Conservation (phyloP, 2,888 invertebrate species). For the Netelia melanura region DNA sequence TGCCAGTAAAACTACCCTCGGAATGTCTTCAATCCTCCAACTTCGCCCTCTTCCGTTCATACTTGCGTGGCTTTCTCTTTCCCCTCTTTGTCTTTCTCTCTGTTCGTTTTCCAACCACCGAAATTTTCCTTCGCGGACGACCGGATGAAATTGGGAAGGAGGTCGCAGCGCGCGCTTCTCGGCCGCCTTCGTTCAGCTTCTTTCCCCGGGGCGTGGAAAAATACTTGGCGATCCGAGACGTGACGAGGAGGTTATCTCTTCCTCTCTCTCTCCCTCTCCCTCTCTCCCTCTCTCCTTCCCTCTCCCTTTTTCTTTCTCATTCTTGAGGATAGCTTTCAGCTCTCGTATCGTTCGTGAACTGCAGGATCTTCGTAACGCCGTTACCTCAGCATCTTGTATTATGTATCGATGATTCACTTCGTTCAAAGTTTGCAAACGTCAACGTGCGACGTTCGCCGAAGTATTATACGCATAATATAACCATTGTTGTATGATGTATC, state of each 20-base stretch:
- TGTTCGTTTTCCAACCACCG: slow-evolving; percentile 51
- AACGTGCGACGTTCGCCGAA: background rate
- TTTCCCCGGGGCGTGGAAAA: slow-evolving; percentile 68
- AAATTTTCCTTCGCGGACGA: slow-evolving; percentile 58
- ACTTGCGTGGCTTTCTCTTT: slow-evolving; percentile 5
- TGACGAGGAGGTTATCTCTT: slow-evolving; percentile 52
- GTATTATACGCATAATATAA: background rate
- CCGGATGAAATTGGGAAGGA: slow-evolving; percentile 67
- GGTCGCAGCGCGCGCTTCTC: slow-evolving; percentile 65
- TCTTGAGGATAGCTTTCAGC: slow-evolving; percentile 39
- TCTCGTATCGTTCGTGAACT: slow-evolving; percentile 41
- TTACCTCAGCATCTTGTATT: slow-evolving; percentile 54
- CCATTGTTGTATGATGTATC: background rate
- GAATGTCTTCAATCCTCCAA: slow-evolving; percentile 53
- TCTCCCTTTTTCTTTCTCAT: slow-evolving; percentile 30
- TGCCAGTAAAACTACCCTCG: slow-evolving; percentile 38
- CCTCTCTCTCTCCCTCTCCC: slow-evolving; percentile 35
- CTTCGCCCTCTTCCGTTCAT: slow-evolving; percentile 22
- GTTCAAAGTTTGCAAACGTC: slow-evolving; percentile 22
- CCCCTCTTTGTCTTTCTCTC: slow-evolving; percentile 13
- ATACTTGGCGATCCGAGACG: slow-evolving; percentile 68
- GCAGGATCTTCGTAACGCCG: slow-evolving; percentile 50
- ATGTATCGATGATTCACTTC: slow-evolving; percentile 61
- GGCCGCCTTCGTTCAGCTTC: slow-evolving; percentile 66
- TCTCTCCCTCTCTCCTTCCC: background rate